phyloP scores from a whole-genome alignment of 2,797 vertebrate species.

The Yasuhikotakia modesta region DNA sequence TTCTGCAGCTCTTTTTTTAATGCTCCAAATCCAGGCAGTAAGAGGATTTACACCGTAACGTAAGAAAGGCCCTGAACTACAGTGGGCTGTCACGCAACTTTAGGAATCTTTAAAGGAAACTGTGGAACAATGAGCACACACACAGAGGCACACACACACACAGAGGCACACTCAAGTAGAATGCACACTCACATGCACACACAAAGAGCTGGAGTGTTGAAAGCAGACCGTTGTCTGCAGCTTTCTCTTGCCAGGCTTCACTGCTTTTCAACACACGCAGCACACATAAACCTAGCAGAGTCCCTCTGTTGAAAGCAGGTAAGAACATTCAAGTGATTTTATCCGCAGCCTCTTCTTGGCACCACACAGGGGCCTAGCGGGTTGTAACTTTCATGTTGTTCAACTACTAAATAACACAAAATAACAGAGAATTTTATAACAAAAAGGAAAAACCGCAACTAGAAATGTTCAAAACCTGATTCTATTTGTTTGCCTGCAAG shows the following conservation, averaged over 20 bases:
- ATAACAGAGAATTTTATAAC: background rate
- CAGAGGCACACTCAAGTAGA: background rate
- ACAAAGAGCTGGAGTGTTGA: conserved; percentile 29
- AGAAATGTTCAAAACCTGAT: background rate
- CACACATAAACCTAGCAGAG: conserved; percentile 27
- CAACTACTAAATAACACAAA: background rate
- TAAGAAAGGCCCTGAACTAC: conserved; percentile 39
- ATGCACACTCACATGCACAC: background rate
- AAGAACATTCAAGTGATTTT: conserved; percentile 10
- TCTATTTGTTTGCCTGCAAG: too few relatives aligned
- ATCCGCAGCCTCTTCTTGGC: conserved; percentile 4
- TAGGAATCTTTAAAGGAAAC: conserved; percentile 32
- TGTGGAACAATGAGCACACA: conserved; percentile 17
- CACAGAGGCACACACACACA: background rate
- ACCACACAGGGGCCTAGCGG: conserved; percentile 9
- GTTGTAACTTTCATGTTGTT: conserved; percentile 3
- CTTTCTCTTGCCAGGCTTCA: conserved; percentile 35
- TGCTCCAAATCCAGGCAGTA: conserved; percentile 46
- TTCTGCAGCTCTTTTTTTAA: conserved; percentile 38
- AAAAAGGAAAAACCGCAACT: background rate
- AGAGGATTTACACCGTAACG: conserved; percentile 51
- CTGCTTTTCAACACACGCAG: conserved; percentile 37
- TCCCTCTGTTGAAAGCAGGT: conserved; percentile 43
- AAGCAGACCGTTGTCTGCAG: conserved; percentile 25
- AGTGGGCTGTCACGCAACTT: conserved; percentile 50